These are phyloP conservation scores for Tangara arthus DNA, from an alignment of 2,797 vertebrate genomes.

Conservation along the genomic window DNA sequence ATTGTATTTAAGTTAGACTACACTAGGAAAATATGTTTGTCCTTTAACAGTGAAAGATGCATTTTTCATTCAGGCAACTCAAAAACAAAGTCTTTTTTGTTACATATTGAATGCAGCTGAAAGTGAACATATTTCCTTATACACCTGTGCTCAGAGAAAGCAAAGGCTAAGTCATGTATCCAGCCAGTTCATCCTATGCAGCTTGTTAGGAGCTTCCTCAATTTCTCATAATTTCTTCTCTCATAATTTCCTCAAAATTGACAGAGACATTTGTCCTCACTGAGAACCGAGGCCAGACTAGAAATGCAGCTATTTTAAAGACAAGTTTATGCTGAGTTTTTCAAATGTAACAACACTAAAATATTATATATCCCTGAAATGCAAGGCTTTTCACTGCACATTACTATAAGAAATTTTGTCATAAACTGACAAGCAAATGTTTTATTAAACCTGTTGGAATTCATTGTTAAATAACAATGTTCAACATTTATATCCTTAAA, in stretches of 20 bases:
- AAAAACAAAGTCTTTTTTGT: constrained; percentile 38
- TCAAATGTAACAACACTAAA: neutral
- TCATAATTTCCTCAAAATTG: neutral
- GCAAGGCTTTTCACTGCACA: neutral
- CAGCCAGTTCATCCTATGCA: neutral
- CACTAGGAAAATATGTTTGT: constrained; percentile 29
- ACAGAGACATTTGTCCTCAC: neutral
- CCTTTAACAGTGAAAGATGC: constrained; percentile 13
- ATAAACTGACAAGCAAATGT: constrained; percentile 21
- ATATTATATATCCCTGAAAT: neutral
- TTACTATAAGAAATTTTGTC: constrained; percentile 33
- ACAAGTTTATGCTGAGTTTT: neutral
- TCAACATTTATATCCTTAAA: constrained; percentile 36
- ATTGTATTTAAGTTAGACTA: constrained; percentile 5
- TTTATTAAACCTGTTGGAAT: constrained; percentile 40
- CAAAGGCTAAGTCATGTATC: neutral
- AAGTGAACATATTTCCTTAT: constrained; percentile 17
- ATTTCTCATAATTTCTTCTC: neutral
- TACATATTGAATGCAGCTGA: constrained; percentile 2
- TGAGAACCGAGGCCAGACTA: neutral
- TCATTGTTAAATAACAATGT: constrained; percentile 35
- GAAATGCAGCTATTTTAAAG: constrained; percentile 7
- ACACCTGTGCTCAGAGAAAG: neutral
- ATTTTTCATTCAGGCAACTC: constrained; percentile 18
- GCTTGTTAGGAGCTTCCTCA: neutral